Percentiles rank a stretch among this genome's conserved stretches.
phyloP scores from a whole-genome alignment of 2,888 invertebrate species.

The Scrobipalpa atriplicella region DNA sequence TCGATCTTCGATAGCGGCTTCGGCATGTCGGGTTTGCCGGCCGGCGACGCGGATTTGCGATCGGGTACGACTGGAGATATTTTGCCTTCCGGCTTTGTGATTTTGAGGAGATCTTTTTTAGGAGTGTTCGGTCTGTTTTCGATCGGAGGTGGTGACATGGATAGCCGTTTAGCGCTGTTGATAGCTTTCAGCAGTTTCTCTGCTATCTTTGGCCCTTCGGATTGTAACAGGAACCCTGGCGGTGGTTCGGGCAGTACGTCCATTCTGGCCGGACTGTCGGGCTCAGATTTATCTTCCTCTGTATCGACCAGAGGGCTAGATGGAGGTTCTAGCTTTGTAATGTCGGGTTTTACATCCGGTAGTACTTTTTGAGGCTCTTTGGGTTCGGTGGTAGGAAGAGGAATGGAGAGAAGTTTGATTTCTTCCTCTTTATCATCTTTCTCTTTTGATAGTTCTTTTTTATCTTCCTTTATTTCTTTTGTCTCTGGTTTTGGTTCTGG shows the following conservation, averaged over 20 bases:
- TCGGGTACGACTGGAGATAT: conserved; percentile 52
- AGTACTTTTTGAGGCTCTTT: conserved; percentile 46
- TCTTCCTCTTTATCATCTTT: conserved; percentile 41
- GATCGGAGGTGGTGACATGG: conserved; percentile 72
- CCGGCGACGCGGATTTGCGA: conserved; percentile 40
- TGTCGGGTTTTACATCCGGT: conserved; percentile 54
- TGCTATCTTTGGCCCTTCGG: conserved; percentile 83
- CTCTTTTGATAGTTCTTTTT: conserved; percentile 31
- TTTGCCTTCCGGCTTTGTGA: conserved; percentile 50
- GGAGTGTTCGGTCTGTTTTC: conserved; percentile 61
- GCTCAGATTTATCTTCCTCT: conserved; percentile 77
- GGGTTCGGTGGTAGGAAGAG: conserved; percentile 49
- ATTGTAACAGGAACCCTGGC: conserved; percentile 72
- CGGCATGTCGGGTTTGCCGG: conserved; percentile 45
- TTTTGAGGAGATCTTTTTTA: conserved; percentile 57
- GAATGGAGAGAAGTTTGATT: conserved; percentile 47
- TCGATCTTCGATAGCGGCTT: conserved; percentile 57
- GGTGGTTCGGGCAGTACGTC: conserved; percentile 79
- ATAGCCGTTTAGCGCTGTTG: conserved; percentile 81
- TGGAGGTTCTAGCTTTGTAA: conserved; percentile 58
- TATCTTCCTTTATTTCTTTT: conserved; percentile 36
- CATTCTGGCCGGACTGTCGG: conserved; percentile 74
- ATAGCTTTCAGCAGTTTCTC: conserved; percentile 84
- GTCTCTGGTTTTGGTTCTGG: conserved; percentile 40
- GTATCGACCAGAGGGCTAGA: conserved; percentile 74